A percentile compares a stretch with the other conserved stretches of the same genome.
Evolutionary conservation across 2,797 vertebrate species (phyloP).

Genomic region (Setipinna tenuifilis): DNA sequence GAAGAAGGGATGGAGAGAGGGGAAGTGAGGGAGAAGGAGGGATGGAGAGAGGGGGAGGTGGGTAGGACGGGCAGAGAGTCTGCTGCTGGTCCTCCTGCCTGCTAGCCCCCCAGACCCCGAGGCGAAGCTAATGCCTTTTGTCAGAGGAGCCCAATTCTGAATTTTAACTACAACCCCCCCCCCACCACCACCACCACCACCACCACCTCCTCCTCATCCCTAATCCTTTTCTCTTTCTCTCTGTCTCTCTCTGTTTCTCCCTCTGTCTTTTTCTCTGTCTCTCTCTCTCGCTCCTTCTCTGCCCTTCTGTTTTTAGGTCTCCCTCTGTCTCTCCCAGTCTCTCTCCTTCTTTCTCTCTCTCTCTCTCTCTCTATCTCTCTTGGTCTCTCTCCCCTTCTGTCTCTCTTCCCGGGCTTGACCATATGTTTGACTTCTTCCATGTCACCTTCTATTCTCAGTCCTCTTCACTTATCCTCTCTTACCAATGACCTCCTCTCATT

Average conservation of each 20-base stretch:
- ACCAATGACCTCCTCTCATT: not conserved
- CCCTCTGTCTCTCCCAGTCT: not conserved
- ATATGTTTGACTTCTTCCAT: not conserved
- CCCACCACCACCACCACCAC: too few species aligned
- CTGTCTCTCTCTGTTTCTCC: not conserved
- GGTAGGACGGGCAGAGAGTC: not conserved
- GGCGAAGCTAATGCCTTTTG: constrained; percentile 14
- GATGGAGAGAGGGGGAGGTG: not conserved
- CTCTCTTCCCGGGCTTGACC: not conserved
- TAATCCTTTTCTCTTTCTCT: not conserved
- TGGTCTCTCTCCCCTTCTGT: not conserved
- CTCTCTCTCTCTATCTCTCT: not conserved
- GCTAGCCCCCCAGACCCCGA: not conserved
- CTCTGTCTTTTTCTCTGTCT: not conserved
- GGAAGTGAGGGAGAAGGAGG: not conserved
- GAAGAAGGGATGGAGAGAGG: too few species aligned
- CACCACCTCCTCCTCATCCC: not conserved
- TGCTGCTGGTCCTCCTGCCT: not conserved
- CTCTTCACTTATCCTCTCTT: not conserved
- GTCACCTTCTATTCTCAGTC: not conserved
- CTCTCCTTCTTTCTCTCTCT: not conserved
- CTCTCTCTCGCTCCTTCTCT: not conserved
- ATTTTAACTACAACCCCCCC: constrained; percentile 21
- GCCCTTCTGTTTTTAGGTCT: not conserved
- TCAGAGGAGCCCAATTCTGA: not conserved